A percentile compares a stretch with the other conserved stretches of the same genome.
Evolutionary conservation across 2,797 vertebrate species (phyloP).

Genomic region (Rhabdomys pumilio): DNA sequence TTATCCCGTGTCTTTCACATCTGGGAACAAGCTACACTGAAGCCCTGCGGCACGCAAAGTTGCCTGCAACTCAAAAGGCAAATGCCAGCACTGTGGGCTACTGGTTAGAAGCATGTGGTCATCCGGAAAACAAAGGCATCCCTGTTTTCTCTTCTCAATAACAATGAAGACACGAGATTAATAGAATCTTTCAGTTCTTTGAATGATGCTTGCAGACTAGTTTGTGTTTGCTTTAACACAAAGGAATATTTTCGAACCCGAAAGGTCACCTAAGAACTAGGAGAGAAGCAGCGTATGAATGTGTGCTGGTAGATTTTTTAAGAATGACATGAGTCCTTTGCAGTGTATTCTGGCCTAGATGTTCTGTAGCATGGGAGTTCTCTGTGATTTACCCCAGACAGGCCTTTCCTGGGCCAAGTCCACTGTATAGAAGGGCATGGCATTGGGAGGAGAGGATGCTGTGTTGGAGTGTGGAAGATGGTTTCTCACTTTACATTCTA

Average conservation of each 20-base stretch:
- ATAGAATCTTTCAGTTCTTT: constrained; percentile 89
- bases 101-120: constrained; percentile 81
- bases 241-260: constrained; percentile 82
- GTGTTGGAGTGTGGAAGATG: neutral
- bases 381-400: constrained; percentile 66
- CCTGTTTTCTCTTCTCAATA: constrained; percentile 86
- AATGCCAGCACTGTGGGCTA: constrained; percentile 80
- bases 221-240: constrained; percentile 87
- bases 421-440: constrained; percentile 29
- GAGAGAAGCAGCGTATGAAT: constrained; percentile 72
- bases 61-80: constrained; percentile 84
- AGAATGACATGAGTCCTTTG: constrained; percentile 65
- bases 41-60: constrained; percentile 67
- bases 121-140: constrained; percentile 82
- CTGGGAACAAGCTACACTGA: constrained; percentile 65
- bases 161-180: constrained; percentile 88
- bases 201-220: constrained; percentile 80
- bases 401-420: constrained; percentile 73
- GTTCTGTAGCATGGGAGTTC: neutral
- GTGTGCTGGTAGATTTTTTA: constrained; percentile 66
- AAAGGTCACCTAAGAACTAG: constrained; percentile 86
- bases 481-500: constrained; percentile 51
- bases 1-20: neutral
- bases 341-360: constrained; percentile 43
- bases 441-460: neutral